Base-by-base conservation (phyloP, 2,888 invertebrate genomes). In the Phyto melanocephala region DNA sequence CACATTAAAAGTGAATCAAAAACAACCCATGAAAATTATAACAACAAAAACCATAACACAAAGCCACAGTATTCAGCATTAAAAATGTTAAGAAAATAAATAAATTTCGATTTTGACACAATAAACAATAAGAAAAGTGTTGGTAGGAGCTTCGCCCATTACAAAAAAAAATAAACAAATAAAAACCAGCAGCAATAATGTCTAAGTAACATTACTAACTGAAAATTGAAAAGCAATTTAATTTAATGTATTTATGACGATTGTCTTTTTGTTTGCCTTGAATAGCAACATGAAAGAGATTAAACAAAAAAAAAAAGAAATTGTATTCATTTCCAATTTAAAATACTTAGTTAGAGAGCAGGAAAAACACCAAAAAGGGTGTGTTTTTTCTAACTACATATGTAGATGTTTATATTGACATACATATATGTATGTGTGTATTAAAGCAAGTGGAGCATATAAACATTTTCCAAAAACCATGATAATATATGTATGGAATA, bases 221-320 rank as follows among this genome's bases (percentile, higher is more conserved):
- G 76, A 78, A 85, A 85, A 86, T 87, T 86, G 86, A 87, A 89
- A 86, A 87, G 85, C 88, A 88, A 89, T 89, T 89, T 88, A 89
- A 88, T 89, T 89, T 89, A 89, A 89, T 89, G 88, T 88, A 85
- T 87, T 89, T 87, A 87, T 88, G 87, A 89, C 85, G 85, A 84
- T 85, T 87, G 87, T 86, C 85, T 86, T 86, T 84, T 37, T 15
- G 52, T 6, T 8, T 10, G 11, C 68, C 54, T 50, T 58, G 40
- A 65, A 67, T 63, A 20, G 20, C 1, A 15, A 15, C 6, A 45
- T 6, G 8, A 45, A 40, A 22, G 40, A 65, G 22, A 35, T 50
- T 40, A 58, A 58, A 72, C 15, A 33, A 40, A 22, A 50, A 20
- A 42, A 52, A 22, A 79, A 70, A 60, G 58, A 58, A 72, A 83